phyloP scores from a whole-genome alignment of 2,888 invertebrate genomes.

The Lamellibrachia satsuma region DNA sequence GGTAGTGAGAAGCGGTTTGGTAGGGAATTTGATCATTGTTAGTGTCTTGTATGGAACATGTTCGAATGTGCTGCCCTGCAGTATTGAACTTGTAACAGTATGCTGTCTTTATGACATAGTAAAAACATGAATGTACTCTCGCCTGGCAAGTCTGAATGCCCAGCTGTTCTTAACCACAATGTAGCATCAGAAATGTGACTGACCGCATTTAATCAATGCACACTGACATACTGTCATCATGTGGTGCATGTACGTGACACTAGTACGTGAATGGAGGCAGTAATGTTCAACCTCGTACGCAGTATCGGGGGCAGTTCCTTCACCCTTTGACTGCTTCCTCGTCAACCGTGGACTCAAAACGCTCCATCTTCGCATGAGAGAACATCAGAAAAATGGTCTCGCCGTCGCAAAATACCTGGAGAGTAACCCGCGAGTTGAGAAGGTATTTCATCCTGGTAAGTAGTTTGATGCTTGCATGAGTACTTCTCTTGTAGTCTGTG shows the following conservation, averaged over 20 bases:
- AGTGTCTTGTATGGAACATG: neutral
- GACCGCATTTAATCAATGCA: too few relatives aligned
- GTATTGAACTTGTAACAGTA: neutral
- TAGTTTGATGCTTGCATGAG: neutral
- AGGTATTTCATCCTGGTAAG: conserved; percentile 64
- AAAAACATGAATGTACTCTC: neutral
- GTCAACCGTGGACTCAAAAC: conserved; percentile 74
- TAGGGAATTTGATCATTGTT: too few relatives aligned
- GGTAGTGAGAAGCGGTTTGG: too few relatives aligned
- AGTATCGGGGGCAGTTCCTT: conserved; percentile 92
- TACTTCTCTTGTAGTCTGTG: neutral
- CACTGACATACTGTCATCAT: too few relatives aligned
- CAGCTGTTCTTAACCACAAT: too few relatives aligned
- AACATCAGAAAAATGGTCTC: conserved; percentile 64
- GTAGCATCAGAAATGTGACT: too few relatives aligned
- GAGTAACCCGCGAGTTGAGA: conserved; percentile 56
- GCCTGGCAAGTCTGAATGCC: neutral
- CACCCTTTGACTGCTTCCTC: conserved; percentile 94
- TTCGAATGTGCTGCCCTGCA: neutral
- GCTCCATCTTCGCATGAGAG: conserved; percentile 63
- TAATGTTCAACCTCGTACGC: conserved; percentile 41
- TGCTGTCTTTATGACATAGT: neutral
- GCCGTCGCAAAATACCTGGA: conserved; percentile 63
- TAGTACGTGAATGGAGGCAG: too few relatives aligned
- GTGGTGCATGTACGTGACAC: too few relatives aligned